Evolutionary conservation across 2,888 invertebrate genomes (phyloP), one percentile per base, ranked within the genome.

Genomic region (Maniola hyperantus): DNA sequence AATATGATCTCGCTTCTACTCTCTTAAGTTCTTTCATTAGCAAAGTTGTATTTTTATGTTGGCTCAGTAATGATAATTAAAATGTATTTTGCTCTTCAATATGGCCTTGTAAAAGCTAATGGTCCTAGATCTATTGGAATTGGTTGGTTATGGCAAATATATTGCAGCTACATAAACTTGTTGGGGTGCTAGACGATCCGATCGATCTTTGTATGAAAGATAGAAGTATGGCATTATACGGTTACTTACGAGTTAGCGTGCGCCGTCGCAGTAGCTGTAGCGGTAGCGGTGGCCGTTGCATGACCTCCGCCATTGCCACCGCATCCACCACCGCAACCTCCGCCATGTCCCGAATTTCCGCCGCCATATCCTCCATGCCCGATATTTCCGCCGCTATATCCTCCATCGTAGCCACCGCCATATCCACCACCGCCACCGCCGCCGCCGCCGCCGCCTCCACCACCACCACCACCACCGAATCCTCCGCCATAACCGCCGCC

Each of bases 211-310:
- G 26, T 26, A n/a, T 26, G 26, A 26, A 26, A 26, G 1, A 26
- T 26, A 26, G 26, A 26, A 26, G 26, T 26, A n/a, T 26, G 26
- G 4, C 26, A 26, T 26, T 2, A 26, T 44, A n/a, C 11, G 44
- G n/a, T 13, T 48, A 48, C 48, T 48, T 48, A 48, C 48, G 70
- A 59, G 44, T 34, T 53, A 44, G 70, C 66, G 64, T 72, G 72
- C 65, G 75, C 73, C 34, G 79, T 76, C 6, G 81, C 82, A 4
- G 77, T 79, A 2, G 85, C 84, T 0, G 82, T 79, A 1, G 85
- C 84, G 0, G 83, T 79, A 0, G 85, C 85, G 0, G 77, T 73
- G 1, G 81, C 79, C 0, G 73, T 65, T 4, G 79, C 75, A 5
- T 65, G 34, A n/a, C 66, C 67, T 44, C 68, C 59, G 11, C 39